Evolutionary conservation across 2,113 vertebrate genomes (phyloP).

Genomic region (Sylvia atricapilla): DNA sequence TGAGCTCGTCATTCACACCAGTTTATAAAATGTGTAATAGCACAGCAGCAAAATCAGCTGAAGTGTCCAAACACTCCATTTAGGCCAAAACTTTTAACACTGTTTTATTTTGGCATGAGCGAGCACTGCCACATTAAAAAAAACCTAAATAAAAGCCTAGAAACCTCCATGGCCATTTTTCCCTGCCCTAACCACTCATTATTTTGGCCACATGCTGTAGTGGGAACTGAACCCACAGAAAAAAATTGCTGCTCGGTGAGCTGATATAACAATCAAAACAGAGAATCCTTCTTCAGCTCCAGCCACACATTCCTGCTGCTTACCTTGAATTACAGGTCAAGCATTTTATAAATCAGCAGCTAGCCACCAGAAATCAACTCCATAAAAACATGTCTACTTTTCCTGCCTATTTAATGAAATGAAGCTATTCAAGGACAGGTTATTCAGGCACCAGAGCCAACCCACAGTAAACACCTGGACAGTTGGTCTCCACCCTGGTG

Average conservation of each 20-base stretch:
- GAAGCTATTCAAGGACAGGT: neutral
- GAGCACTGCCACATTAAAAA: neutral
- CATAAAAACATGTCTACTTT: accelerated
- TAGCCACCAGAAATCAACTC: neutral
- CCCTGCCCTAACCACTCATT: neutral
- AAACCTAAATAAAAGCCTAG: neutral
- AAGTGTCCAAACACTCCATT: neutral
- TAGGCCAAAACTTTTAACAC: neutral
- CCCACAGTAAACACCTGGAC: neutral
- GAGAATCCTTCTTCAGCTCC: neutral
- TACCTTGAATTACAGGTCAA: neutral
- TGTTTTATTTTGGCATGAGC: neutral
- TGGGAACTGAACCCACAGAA: neutral
- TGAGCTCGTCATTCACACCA: neutral
- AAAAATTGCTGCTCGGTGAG: neutral
- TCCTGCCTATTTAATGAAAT: neutral
- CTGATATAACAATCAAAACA: neutral
- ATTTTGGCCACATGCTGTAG: neutral
- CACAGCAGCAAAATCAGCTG: neutral
- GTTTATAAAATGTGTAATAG: neutral
- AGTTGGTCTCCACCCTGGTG: neutral
- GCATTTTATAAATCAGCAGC: neutral
- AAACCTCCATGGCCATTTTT: neutral
- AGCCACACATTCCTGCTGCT: neutral
- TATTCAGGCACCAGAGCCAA: neutral